Evolutionary conservation across 1,140 invertebrate genomes (phyloP), one percentile per base, ranked within the genome.

Genomic region (Yoshiicerus persimilis): DNA sequence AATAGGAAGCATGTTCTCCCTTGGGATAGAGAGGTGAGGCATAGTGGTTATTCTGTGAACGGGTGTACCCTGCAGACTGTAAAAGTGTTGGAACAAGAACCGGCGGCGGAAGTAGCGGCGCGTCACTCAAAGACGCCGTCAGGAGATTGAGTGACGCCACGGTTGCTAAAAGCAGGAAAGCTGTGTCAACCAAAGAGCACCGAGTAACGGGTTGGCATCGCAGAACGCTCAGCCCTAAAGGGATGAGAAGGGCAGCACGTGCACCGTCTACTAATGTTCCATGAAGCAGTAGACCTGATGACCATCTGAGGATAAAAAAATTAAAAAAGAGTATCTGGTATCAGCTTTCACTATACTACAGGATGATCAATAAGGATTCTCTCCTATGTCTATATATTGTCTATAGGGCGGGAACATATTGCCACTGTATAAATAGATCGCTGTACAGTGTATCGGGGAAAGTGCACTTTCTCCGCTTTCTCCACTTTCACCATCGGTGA

Each of bases 81-180:
- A 91, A 80, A 30, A 91, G 85, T 4, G 66, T 87, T 27, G 90
- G 89, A 20, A 91, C 90, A 4, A 91, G 75, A 5, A 91, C 89
- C n/a, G 90, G 90, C 75, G 90, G 90, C 84, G 89, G 90, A 13
- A 91, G 86, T 39, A 91, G 83, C 36, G 90, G 90, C 36, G 90
- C 90, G 70, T 91, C 90, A 85, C 88, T 89, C 27, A 90, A 70
- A 84, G 89, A 89, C 20, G 90, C 89, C 86, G 90, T 88, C 16
- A 90, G 94, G 95, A 98, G 96, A 93, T 98, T 98, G 91, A 98
- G 96, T 1, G 96, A 97, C 23, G 96, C 97, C 27, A 97, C 96
- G 96, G 97, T 98, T 88, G 97, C 96, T 88, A 98, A 93, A 84
- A 98, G 94, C 0, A 98, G 94, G 92, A 98, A 98, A 10, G 96